These are phyloP conservation scores for Cylindroiulus punctatus DNA, from an alignment of 2,888 invertebrate genomes.

Conservation along the genomic window DNA sequence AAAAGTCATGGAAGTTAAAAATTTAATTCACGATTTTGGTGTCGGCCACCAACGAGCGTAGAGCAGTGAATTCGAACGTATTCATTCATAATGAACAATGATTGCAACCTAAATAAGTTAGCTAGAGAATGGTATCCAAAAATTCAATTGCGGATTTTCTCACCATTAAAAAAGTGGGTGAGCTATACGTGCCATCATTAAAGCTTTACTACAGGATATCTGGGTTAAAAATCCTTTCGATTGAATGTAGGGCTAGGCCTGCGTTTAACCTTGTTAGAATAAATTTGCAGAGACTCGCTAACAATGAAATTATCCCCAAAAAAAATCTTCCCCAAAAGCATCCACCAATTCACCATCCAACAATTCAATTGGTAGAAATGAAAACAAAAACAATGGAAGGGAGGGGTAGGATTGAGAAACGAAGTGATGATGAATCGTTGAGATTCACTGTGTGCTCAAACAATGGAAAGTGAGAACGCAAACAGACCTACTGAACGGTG, in stretches of 20 bases:
- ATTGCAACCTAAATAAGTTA: neutral
- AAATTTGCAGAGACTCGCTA: neutral
- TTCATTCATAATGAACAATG: neutral
- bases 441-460: neutral
- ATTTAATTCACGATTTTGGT: neutral
- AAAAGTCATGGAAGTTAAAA: too few species aligned
- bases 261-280: conserved; percentile 11
- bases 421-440: neutral
- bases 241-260: conserved; percentile 15
- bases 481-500: neutral
- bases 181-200: neutral
- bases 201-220: neutral
- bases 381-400: conserved; percentile 22
- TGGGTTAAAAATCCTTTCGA: conserved; percentile 11
- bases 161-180: neutral
- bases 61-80: neutral
- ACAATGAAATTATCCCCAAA: neutral
- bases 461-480: neutral
- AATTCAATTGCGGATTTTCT: neutral
- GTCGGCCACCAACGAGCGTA: neutral
- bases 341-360: neutral
- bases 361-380: neutral
- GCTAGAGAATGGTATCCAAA: neutral
- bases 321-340: neutral
- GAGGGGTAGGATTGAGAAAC: neutral